Evolutionary conservation across 1,140 invertebrate genomes (phyloP), one percentile per base, ranked within the genome.

Genomic region (Drosophila aff.): DNA sequence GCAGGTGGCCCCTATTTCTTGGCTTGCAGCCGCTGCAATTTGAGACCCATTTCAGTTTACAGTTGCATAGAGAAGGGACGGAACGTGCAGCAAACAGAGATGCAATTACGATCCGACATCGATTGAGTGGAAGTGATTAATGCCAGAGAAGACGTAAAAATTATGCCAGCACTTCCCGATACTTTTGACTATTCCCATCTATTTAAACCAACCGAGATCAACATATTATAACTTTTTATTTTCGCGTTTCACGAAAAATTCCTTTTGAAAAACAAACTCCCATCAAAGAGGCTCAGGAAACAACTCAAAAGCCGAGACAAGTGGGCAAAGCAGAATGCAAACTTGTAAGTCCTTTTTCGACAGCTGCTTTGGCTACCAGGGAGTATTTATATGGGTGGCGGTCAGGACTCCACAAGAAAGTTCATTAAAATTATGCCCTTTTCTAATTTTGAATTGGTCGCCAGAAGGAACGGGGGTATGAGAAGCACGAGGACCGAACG

Each of bases 401-500:
- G 38, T 60, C 75, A 69, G 44, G 72, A 68, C 80, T 72, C 49
- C 61, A 60, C 52, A 80, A 82, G 66, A 90, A 90, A 90, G 85
- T 90, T 90, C 85, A 90, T 90, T 90, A 90, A 91, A 90, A 90
- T 90, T 90, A 91, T 90, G 86, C 86, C 86, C 85, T 90, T 85
- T 87, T 87, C 85, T 89, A 89, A 89, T 89, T 89, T 58, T 83
- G 72, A 81, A 79, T 77, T 75, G 82, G 40, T 47, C 15, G 64
- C 33, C 41, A 31, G 44, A 49, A 63, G 28, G 33, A 16, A 40
- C 43, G 18, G 31, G 5, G 10, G 49, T 26, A 31, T 2, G 40
- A n/a, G 44, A 55, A 18, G 58, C 46, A 61, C 44, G 59, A 36
- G 46, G 43, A 65, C 47, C 28, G 46, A 46, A 76, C 81, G 79